Evolutionary conservation across 2,888 invertebrate genomes (phyloP), one percentile per base, ranked within the genome.

Genomic region (Apotomis betuletana): DNA sequence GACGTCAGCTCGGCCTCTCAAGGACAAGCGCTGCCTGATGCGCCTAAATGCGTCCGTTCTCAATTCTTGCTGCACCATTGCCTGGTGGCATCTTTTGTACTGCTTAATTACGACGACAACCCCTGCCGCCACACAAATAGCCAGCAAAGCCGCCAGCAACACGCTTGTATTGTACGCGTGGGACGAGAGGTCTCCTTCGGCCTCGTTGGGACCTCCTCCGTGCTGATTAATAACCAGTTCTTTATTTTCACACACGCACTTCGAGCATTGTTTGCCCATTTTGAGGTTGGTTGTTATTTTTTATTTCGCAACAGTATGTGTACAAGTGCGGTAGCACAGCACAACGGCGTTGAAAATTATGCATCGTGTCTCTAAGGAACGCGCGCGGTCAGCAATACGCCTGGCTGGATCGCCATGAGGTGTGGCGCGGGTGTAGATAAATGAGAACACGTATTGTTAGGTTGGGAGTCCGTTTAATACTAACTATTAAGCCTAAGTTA

Each of bases 141-240:
- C 46, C 46, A 54, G 13, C 13, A 54, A 15, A 15, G n/a, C 15
- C 15, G 54, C 54, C 15, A 54, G 13, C n/a, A 54, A 15, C 15
- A 54, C 54, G n/a, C 13, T 54, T 13, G 54, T 54, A 5, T n/a
- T 15, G 15, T 54, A 54, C 54, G 54, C 15, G n/a, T 54, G 54
- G n/a, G 54, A 13, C 15, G 54, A 54, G 54, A 54, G 4, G 15
- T 54, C 54, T 13, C 54, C 15, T 5, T 54, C 54, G 5, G 54
- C 54, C 54, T 54, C 54, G 15, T 54, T 54, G n/a, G 54, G 54
- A 15, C 54, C 54, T 13, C 54, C 54, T 54, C 54, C 54, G 54
- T n/a, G 54, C 54, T 54, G 54, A 54, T 54, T 54, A 54, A 54
- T 54, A 13, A 54, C 15, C 4, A 54, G 13, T 15, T 54, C 54